Evolutionary conservation across 2,113 vertebrate genomes (phyloP).

Genomic region (Myrmecobius fasciatus): DNA sequence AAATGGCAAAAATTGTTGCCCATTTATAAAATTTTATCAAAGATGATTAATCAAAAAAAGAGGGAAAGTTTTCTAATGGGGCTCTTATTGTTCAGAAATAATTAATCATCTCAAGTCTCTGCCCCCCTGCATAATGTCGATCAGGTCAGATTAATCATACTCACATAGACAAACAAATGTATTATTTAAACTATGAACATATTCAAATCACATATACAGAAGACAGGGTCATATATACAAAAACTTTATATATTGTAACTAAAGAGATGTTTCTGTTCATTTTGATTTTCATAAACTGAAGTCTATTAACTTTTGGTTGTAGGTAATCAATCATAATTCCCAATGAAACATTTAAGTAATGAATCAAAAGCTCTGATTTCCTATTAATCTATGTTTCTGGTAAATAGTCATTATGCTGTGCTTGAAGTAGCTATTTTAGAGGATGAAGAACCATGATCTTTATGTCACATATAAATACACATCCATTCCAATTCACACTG

Average conservation of each 20-base stretch:
- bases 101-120: constrained; percentile 83
- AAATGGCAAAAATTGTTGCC: constrained; percentile 76
- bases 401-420: background rate
- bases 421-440: background rate
- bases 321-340: constrained; percentile 1
- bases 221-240: constrained; percentile 79
- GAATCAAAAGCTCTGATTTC: constrained; percentile 47
- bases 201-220: constrained; percentile 82
- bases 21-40: constrained; percentile 79
- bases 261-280: constrained; percentile 49
- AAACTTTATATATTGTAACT: constrained; percentile 65
- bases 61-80: constrained; percentile 80
- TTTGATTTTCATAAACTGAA: constrained; percentile 61
- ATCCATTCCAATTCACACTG: background rate
- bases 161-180: constrained; percentile 83
- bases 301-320: constrained; percentile 43
- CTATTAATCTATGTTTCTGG: background rate
- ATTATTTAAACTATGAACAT: constrained; percentile 79
- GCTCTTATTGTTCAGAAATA: constrained; percentile 81
- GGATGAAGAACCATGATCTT: background rate
- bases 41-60: constrained; percentile 83
- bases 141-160: constrained; percentile 84
- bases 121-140: constrained; percentile 81
- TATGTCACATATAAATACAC: background rate
- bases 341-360: constrained; percentile 48